Evolutionary conservation across 2,888 invertebrate genomes (phyloP), one percentile per base, ranked within the genome.

Genomic region (Abrostola triplasia): DNA sequence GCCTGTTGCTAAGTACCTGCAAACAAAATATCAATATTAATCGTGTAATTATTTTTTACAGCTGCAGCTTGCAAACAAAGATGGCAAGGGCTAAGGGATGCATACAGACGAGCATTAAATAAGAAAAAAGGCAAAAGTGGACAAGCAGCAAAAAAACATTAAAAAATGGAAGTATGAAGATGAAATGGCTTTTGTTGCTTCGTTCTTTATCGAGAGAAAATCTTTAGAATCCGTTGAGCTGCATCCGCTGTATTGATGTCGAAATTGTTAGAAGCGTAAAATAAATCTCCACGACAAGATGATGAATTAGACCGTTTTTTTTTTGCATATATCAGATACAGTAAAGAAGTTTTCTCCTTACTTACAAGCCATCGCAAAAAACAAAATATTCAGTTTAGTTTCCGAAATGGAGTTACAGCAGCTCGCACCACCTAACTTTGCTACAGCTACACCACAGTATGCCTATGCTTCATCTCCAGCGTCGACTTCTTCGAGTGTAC

Each of bases 341-440:
- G 76, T 76, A 11, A 76, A 70, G 42, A 75, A 69, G 67, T 76
- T 77, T 63, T 56, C 70, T 0, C 70, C 68, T 13, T 75, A 69
- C 11, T 11, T 55, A 59, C 77, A 75, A 71, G 70, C 70, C 0
- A 9, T 73, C 5, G 66, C 68, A 42, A 77, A 70, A 64, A 73
- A 77, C 44, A 69, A 70, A 42, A 73, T 67, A 68, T 68, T 70
- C 10, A 61, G 42, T 57, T 10, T 67, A 35, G 67, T 69, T 54
- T 71, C 69, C 9, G 67, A 64, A 53, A 70, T 73, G 61, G 70
- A 68, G 13, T 52, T 69, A 53, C 62, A 73, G 55, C 73, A 67
- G 53, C 58, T 73, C 36, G 54, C 63, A 38, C 44, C 61, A 50
- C n/a, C n/a, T n/a, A n/a, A n/a, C n/a, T n/a, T n/a, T n/a, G n/a